phyloP scores from a whole-genome alignment of 2,797 vertebrate genomes.

The Centropyge bicolor region DNA sequence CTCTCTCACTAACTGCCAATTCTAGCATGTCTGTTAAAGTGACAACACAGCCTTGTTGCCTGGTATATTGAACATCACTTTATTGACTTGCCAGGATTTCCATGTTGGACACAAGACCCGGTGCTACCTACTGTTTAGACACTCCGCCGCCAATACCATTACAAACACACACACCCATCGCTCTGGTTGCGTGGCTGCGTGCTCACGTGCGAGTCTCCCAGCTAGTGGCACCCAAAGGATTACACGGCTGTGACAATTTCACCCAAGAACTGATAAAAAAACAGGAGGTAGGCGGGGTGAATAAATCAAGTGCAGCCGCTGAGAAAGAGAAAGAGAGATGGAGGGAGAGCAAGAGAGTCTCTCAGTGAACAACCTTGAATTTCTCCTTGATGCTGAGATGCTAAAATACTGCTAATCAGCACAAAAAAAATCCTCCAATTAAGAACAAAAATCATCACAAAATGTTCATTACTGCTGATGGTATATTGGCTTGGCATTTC shows the following conservation, averaged over 20 bases:
- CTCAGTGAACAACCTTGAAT: conserved; percentile 75
- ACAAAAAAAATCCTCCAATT: conserved; percentile 68
- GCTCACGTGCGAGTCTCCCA: conserved; percentile 50
- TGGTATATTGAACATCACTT: conserved; percentile 56
- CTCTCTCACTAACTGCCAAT: conserved; percentile 62
- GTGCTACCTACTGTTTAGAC: conserved; percentile 51
- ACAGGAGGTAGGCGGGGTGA: conserved; percentile 54
- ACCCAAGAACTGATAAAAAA: conserved; percentile 66
- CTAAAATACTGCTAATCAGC: conserved; percentile 76
- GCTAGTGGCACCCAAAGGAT: conserved; percentile 70
- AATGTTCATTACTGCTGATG: conserved; percentile 73
- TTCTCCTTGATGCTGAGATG: conserved; percentile 73
- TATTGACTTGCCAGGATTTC: conserved; percentile 68
- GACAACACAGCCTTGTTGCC: conserved; percentile 51
- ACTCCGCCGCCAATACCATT: conserved; percentile 13
- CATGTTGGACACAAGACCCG: conserved; percentile 54
- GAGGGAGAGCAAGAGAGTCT: conserved; percentile 47
- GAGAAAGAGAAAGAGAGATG: conserved; percentile 45
- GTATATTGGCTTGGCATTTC: conserved; percentile 74
- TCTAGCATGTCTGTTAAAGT: conserved; percentile 67
- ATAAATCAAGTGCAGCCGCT: conserved; percentile 66
- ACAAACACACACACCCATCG: conserved; percentile 26
- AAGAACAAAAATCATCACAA: conserved; percentile 67
- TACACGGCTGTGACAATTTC: conserved; percentile 75
- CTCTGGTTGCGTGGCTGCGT: conserved; percentile 14